Conservation (phyloP, 1,140 invertebrate species). For the Pogonomyrmex californicus region DNA sequence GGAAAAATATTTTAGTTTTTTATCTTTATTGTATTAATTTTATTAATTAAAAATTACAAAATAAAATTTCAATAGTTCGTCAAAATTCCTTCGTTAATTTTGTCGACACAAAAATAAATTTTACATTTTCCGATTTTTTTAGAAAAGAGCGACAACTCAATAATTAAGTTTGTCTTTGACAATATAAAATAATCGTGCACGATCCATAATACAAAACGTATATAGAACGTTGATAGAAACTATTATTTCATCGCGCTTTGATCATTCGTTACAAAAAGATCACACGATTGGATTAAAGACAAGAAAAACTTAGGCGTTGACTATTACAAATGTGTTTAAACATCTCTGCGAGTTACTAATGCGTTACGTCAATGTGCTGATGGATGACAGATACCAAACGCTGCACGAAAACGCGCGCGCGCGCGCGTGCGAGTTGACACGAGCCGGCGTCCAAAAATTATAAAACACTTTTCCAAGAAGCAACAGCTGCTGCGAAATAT, state of each 20-base stretch:
- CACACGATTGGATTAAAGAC: neutral
- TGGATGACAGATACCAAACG: slow-evolving; percentile 47
- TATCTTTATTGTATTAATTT: neutral
- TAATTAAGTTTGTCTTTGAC: neutral
- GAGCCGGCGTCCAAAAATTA: slow-evolving; percentile 34
- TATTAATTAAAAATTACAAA: neutral
- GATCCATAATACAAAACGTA: neutral
- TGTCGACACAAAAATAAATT: neutral
- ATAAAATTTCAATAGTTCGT: neutral
- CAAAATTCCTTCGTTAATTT: neutral
- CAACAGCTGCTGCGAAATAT: slow-evolving; percentile 33
- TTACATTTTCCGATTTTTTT: neutral
- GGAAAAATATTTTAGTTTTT: neutral
- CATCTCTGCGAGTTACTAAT: slow-evolving; percentile 35
- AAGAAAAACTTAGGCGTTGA: slow-evolving; percentile 21
- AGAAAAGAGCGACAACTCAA: neutral
- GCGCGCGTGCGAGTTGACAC: slow-evolving; percentile 20
- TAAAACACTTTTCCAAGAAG: slow-evolving; percentile 52
- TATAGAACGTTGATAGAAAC: neutral
- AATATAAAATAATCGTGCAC: neutral
- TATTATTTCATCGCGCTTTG: neutral
- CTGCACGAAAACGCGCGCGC: slow-evolving; percentile 21
- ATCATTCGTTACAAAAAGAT: neutral
- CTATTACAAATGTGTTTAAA: slow-evolving; percentile 38
- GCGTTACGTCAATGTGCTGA: slow-evolving; percentile 41